These are phyloP conservation scores for Campoplex nolae DNA, from an alignment of 2,888 invertebrate species.

Conservation along the genomic window DNA sequence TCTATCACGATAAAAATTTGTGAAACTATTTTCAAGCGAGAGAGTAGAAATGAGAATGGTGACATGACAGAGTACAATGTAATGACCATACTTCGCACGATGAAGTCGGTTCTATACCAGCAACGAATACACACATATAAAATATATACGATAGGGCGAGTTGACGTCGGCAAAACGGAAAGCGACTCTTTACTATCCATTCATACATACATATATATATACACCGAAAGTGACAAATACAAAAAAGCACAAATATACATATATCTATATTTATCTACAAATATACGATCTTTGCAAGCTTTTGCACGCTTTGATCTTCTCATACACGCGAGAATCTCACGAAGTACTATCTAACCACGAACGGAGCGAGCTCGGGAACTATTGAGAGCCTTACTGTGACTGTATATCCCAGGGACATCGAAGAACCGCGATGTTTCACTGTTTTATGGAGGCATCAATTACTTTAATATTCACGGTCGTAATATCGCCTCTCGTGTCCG, in stretches of 20 bases:
- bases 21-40: constrained; percentile 3
- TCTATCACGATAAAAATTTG: constrained; percentile 24
- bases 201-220: constrained; percentile 6
- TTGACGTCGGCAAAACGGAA: constrained; percentile 63
- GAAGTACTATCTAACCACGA: constrained; percentile 44
- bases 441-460: constrained; percentile 82
- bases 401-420: constrained; percentile 75
- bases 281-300: constrained; percentile 41
- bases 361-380: constrained; percentile 52
- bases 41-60: constrained; percentile 20
- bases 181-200: constrained; percentile 55
- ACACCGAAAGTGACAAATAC: constrained; percentile 4
- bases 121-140: constrained; percentile 65
- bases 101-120: constrained; percentile 52
- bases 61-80: constrained; percentile 50
- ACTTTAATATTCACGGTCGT: constrained; percentile 81
- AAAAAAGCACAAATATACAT: constrained; percentile 22
- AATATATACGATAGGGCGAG: constrained; percentile 69
- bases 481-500: constrained; percentile 73
- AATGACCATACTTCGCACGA: constrained; percentile 32
- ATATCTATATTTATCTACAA: constrained; percentile 35
- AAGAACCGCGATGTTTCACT: constrained; percentile 74
- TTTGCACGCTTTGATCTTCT: constrained; percentile 56
- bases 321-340: constrained; percentile 54
- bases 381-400: constrained; percentile 70